Percentiles rank a stretch among this genome's conserved stretches.
These are phyloP conservation scores for Nyctibius bracteatus DNA, from an alignment of 2,113 vertebrate species.

Conservation along the genomic window DNA sequence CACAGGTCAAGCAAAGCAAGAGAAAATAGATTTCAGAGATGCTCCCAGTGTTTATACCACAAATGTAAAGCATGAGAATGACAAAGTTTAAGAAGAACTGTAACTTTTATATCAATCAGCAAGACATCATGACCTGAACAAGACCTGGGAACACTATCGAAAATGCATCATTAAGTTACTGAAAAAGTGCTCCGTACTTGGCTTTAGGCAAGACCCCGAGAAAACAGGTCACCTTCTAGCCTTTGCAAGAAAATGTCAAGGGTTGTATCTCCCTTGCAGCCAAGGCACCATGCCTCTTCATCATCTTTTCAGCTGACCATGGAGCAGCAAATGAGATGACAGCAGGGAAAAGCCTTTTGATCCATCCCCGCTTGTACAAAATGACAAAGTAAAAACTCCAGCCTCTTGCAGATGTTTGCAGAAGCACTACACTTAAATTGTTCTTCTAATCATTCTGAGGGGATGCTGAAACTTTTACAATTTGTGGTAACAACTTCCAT, in stretches of 20 bases:
- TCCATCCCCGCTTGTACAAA: background rate
- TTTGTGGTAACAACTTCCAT: rapidly evolving
- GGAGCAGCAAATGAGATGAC: background rate
- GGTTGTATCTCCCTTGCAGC: background rate
- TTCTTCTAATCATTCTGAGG: background rate
- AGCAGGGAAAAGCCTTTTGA: background rate
- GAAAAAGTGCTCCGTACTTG: background rate
- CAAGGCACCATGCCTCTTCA: background rate
- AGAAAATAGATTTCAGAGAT: background rate
- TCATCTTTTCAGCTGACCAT: background rate
- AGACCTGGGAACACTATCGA: background rate
- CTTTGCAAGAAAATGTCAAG: background rate
- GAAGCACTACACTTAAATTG: background rate
- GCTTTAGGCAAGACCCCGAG: background rate
- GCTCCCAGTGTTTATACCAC: background rate
- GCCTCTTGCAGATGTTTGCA: background rate
- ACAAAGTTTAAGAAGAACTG: background rate
- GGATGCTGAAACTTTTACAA: background rate
- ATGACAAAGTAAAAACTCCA: background rate
- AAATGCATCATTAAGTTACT: background rate
- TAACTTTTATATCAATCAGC: background rate
- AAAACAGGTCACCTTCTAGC: background rate
- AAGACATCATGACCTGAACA: background rate
- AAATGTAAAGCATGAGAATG: background rate
- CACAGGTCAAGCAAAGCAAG: background rate